Percentiles rank a stretch among this genome's conserved stretches.
Conservation (phyloP, 64 coral and sea anemone genomes). For the Anthopleura sola region DNA sequence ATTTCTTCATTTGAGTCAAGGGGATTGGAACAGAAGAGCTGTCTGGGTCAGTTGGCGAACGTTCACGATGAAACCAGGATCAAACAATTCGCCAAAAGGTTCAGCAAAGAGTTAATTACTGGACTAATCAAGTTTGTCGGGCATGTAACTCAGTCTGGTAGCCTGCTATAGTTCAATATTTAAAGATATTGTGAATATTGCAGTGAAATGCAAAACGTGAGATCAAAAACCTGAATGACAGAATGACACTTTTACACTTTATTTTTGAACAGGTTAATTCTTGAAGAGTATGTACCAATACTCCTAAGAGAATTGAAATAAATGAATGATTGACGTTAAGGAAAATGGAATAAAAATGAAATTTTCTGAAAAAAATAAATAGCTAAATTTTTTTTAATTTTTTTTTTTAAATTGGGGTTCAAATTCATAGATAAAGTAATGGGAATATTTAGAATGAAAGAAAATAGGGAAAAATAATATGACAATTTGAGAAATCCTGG, state of each 20-base stretch:
- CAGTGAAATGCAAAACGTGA: background rate
- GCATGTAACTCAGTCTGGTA: background rate
- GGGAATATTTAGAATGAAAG: too few species aligned
- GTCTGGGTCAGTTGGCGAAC: background rate
- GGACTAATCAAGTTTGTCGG: background rate
- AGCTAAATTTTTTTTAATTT: too few species aligned
- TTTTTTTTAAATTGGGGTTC: too few species aligned
- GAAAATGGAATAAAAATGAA: background rate
- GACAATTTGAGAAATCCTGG: too few species aligned
- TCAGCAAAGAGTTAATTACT: background rate
- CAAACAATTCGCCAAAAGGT: background rate
- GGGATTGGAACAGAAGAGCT: background rate
- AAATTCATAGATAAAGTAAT: too few species aligned
- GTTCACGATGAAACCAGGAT: background rate
- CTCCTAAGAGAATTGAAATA: background rate
- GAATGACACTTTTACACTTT: background rate
- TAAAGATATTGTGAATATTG: background rate
- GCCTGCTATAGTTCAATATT: background rate
- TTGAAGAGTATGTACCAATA: background rate
- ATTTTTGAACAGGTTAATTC: background rate
- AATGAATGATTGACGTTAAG: background rate
- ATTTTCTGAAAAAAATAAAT: too few species aligned
- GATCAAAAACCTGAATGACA: background rate
- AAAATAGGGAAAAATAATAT: too few species aligned
- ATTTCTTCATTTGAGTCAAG: background rate